Percentiles rank a stretch among this genome's conserved stretches.
phyloP scores from a whole-genome alignment of 2,888 invertebrate genomes.

The Boloria euphrosyne region DNA sequence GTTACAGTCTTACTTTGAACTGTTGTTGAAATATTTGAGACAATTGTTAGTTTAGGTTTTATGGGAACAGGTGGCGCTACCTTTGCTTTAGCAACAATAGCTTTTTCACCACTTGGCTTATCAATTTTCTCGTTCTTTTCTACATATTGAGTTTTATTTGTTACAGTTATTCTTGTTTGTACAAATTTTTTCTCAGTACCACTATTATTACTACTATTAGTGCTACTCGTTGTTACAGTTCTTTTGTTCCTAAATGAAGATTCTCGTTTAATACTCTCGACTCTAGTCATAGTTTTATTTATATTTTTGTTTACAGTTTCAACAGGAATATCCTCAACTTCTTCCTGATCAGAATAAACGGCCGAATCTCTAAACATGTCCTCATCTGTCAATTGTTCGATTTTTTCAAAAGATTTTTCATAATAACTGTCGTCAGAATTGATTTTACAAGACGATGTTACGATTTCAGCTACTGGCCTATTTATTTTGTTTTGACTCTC shows the following conservation, averaged over 20 bases:
- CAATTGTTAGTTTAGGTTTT: slow-evolving; percentile 79
- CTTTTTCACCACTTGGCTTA: slow-evolving; percentile 42
- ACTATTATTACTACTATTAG: too few species aligned
- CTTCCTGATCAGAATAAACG: slow-evolving; percentile 90
- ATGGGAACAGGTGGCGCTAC: slow-evolving; percentile 85
- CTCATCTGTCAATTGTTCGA: slow-evolving; percentile 86
- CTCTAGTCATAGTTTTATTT: slow-evolving; percentile 55
- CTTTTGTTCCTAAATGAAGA: slow-evolving; percentile 61
- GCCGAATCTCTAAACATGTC: slow-evolving; percentile 91
- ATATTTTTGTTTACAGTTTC: slow-evolving; percentile 48
- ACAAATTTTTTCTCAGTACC: slow-evolving; percentile 51
- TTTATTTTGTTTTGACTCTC: slow-evolving; percentile 54
- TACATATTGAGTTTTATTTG: slow-evolving; percentile 48
- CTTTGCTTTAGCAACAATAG: slow-evolving; percentile 72
- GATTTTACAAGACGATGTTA: slow-evolving; percentile 16
- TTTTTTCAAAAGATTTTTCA: slow-evolving; percentile 88
- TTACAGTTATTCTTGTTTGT: slow-evolving; percentile 51
- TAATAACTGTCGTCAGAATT: slow-evolving; percentile 87
- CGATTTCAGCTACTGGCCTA: slow-evolving; percentile 12
- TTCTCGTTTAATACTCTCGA: slow-evolving; percentile 62
- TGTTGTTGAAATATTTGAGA: slow-evolving; percentile 48
- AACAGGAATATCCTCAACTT: slow-evolving; percentile 61
- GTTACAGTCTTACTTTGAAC: slow-evolving; percentile 49
- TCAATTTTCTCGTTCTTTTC: slow-evolving; percentile 46
- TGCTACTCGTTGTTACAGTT: slow-evolving; percentile 49